Base-by-base conservation (phyloP, 2,888 invertebrate genomes). In the Cosmorhoe ocellata region DNA sequence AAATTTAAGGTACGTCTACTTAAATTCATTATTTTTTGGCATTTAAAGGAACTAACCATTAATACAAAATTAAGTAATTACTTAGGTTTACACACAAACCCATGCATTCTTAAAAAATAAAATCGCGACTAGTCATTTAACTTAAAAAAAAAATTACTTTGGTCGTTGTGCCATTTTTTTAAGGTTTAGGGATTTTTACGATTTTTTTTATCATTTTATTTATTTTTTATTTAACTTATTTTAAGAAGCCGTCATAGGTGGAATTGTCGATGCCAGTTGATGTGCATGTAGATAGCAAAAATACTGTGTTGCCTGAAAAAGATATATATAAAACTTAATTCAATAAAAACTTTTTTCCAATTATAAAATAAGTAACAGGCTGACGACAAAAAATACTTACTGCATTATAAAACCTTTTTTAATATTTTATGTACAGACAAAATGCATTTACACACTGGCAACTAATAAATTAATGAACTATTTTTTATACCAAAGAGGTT, bases 91-190 rank as follows among this genome's bases (percentile, higher is more conserved):
- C 32, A 44, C 22, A 58, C 39, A 40, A 56, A 62, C 42, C 24
- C 61, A 64, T 55, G 38, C 59, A 59, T 59, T 43, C 59, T 1
- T 61, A 61, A 65, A 59, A 63, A 64, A 56, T 63, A 66, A 57
- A 56, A 63, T 67, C 69, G 81, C 76, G 81, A 84, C 84, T 86
- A 87, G 81, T 76, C 67, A 74, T 60, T 66, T 59, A 76, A 76
- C 79, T 81, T 83, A 82, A 75, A 79, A 26, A 18, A 18, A 38
- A 26, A 83, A 81, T n/a, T 76, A 83, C 84, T 87, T 89, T 88
- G 89, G 89, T 89, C 89, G 87, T 88, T 87, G 90, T 87, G 88
- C 89, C 90, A 90, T 89, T 90, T 90, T 90, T 90, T 90, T 86
- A 70, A 63, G 64, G 67, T 85, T 85, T 76, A 74, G 66, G 67